A percentile compares a stretch with the other conserved stretches of the same genome.
These are phyloP conservation scores for Dione vanillae DNA, from an alignment of 2,888 invertebrate species.

Conservation along the genomic window DNA sequence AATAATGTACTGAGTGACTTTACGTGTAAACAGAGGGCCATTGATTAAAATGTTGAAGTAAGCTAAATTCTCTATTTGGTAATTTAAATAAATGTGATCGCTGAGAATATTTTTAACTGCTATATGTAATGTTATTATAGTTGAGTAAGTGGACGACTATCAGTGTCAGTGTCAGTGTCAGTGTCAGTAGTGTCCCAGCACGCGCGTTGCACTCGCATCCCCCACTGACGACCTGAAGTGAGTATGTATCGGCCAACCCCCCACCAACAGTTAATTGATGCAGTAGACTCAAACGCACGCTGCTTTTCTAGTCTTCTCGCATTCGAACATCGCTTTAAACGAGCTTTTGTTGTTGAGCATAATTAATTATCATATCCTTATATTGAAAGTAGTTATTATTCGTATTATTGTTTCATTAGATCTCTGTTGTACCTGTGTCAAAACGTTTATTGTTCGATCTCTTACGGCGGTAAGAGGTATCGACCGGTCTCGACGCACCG, in stretches of 20 bases:
- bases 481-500: constrained; percentile 69
- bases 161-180: constrained; percentile 47
- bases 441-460: constrained; percentile 71
- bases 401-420: constrained; percentile 84
- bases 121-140: constrained; percentile 78
- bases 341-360: constrained; percentile 79
- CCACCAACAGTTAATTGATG: constrained; percentile 82
- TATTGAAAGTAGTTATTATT: constrained; percentile 78
- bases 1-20: constrained; percentile 84
- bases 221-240: constrained; percentile 58
- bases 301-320: constrained; percentile 83
- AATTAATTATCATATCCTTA: constrained; percentile 82
- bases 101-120: constrained; percentile 82
- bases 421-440: constrained; percentile 83
- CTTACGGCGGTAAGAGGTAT: constrained; percentile 66
- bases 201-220: constrained; percentile 69
- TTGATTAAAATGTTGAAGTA: constrained; percentile 82
- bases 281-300: constrained; percentile 80
- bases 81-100: constrained; percentile 82
- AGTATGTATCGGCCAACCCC: constrained; percentile 63
- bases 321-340: constrained; percentile 74
- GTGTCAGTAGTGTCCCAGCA: constrained; percentile 52
- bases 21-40: constrained; percentile 84
- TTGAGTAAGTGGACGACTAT: constrained; percentile 68
- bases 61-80: constrained; percentile 83